These are phyloP conservation scores for Oncorhynchus kisutch DNA, from an alignment of 2,113 vertebrate genomes.

Conservation along the genomic window DNA sequence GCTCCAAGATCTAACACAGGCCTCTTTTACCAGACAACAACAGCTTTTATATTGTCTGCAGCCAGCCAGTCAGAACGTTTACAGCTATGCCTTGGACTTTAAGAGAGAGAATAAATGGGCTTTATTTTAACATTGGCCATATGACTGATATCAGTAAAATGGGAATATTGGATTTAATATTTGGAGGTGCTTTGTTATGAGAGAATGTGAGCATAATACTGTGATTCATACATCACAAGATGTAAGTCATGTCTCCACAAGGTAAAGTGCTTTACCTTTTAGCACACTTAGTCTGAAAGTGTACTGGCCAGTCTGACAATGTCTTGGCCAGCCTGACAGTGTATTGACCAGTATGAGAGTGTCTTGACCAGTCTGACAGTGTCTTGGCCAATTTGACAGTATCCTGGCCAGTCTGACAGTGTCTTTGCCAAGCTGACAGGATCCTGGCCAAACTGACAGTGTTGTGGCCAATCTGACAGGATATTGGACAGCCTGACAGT, in stretches of 20 bases:
- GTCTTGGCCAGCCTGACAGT: too few species aligned
- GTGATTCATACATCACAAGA: conserved; percentile 7
- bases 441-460: too few species aligned
- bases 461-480: too few species aligned
- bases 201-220: background rate
- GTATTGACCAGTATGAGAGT: too few species aligned
- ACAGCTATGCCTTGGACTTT: background rate
- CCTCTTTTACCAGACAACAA: background rate
- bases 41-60: conserved; percentile 1
- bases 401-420: too few species aligned
- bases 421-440: too few species aligned
- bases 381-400: too few species aligned
- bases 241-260: background rate
- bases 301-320: too few species aligned
- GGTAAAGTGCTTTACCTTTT: too few species aligned
- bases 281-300: too few species aligned
- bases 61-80: conserved; percentile 27
- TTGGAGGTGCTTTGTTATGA: background rate
- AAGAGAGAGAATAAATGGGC: background rate
- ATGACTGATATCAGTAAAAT: background rate
- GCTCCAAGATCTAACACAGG: conserved; percentile 2
- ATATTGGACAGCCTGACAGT: rapidly evolving
- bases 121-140: conserved; percentile 13
- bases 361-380: too few species aligned
- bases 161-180: conserved; percentile 29